phyloP scores from a whole-genome alignment of 2,888 invertebrate genomes.

The Bombyx huttoni region DNA sequence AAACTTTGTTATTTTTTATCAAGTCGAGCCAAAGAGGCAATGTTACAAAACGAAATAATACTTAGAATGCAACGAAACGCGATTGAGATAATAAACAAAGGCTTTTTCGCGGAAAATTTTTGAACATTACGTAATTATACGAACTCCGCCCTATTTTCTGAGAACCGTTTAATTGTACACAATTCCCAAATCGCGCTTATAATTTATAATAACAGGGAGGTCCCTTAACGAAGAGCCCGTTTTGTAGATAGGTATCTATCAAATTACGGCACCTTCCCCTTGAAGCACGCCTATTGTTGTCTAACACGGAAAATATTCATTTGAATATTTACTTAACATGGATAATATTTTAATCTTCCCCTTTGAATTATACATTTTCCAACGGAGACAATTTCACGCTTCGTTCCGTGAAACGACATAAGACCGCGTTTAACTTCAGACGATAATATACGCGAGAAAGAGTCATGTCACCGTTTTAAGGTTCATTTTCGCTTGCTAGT shows the following conservation, averaged over 20 bases:
- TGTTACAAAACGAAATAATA: background rate
- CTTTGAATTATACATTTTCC: conserved; percentile 73
- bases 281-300: conserved; percentile 59
- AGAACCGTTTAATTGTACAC: conserved; percentile 54
- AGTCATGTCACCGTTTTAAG: conserved; percentile 14
- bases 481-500: conserved; percentile 35
- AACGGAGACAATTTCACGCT: conserved; percentile 70
- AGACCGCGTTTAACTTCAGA: conserved; percentile 24
- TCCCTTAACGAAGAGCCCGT: conserved; percentile 64
- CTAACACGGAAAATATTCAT: conserved; percentile 74
- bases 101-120: background rate
- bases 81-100: too few species aligned
- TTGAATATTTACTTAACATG: conserved; percentile 75
- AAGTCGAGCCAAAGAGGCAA: background rate
- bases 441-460: conserved; percentile 28
- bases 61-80: too few species aligned
- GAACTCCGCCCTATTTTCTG: conserved; percentile 30
- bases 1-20: too few species aligned
- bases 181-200: conserved; percentile 65
- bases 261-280: conserved; percentile 65
- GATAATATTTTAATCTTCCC: conserved; percentile 75
- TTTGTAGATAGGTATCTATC: conserved; percentile 72
- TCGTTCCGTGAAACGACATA: conserved; percentile 43
- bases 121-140: conserved; percentile 18
- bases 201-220: conserved; percentile 68